phyloP scores from a whole-genome alignment of 1,140 invertebrate species.

The Apis cerana region DNA sequence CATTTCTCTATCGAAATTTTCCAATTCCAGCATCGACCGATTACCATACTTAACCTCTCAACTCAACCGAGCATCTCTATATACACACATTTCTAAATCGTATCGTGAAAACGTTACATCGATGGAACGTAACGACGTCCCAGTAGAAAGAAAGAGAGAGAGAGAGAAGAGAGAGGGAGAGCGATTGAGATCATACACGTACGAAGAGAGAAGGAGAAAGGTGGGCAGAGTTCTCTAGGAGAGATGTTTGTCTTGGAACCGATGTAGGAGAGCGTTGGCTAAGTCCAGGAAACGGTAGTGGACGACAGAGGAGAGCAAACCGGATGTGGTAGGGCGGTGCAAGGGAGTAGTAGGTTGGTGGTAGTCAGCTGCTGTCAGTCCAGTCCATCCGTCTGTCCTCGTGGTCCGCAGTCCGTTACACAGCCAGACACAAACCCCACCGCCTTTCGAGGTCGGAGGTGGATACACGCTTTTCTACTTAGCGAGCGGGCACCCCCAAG shows the following conservation, averaged over 20 bases:
- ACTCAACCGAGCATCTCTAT: not conserved
- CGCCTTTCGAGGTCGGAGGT: conserved; percentile 73
- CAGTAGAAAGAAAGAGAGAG: not conserved
- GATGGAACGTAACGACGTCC: conserved; percentile 9
- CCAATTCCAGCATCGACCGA: not conserved
- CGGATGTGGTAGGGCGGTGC: conserved; percentile 1
- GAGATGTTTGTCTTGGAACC: conserved; percentile 62
- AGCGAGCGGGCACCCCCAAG: conserved; percentile 75
- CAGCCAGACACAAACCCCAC: conserved; percentile 65
- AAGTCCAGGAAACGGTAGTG: conserved; percentile 67
- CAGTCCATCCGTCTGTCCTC: conserved; percentile 60
- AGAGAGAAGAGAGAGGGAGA: conserved; percentile 21
- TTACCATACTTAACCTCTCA: conserved; percentile 42
- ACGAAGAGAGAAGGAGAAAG: conserved; percentile 6
- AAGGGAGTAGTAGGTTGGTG: conserved; percentile 52
- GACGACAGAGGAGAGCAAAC: conserved; percentile 51
- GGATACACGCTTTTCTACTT: conserved; percentile 82
- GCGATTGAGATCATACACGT: not conserved
- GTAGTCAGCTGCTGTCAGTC: conserved; percentile 76
- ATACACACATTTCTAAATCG: not conserved
- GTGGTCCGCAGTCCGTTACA: conserved; percentile 60
- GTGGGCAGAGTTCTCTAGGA: conserved; percentile 27
- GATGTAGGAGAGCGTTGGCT: conserved; percentile 50
- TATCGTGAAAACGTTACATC: conserved; percentile 9
- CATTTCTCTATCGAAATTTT: not conserved